Evolutionary conservation across 2,888 invertebrate genomes (phyloP), one percentile per base, ranked within the genome.

Genomic region (Helleia helle): DNA sequence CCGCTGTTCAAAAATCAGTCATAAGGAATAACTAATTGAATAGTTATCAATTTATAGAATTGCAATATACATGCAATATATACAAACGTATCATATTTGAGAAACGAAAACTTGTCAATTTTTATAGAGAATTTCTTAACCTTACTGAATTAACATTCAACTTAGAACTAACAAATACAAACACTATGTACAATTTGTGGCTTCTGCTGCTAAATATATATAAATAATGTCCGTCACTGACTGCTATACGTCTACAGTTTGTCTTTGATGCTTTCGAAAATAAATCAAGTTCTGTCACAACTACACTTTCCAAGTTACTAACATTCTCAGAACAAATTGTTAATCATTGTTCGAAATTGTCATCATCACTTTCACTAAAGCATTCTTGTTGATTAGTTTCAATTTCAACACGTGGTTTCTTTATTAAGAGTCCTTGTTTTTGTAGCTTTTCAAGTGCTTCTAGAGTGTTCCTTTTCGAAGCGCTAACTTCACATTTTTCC

Each of bases 361-460:
- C 60, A 36, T 66, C 64, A 36, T 64, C 63, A 26, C 56, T 62
- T 14, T 54, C 58, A 46, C 51, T 51, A 46, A 50, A 60, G 8
- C 57, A 60, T 29, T 70, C 62, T 36, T 60, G 51, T 28, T 67
- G 68, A 52, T 57, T 64, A 18, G 63, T 59, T 30, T 71, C 66
- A 43, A 56, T 59, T 15, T 72, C 79, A 42, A 71, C 36, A 4
- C 72, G 67, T 14, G 84, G 84, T 43, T 80, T 81, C 51, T 84
- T 83, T 5, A 84, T 65, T 51, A 83, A 59, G 6, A 84, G 61
- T 38, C 84, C 84, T 47, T 79, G 79, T 54, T 66, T 76, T 52
- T 77, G 80, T 47, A 84, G 62, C 48, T 66, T 81, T 54, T 81
- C 70, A 53, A 84, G 71, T n/a, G 81, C 80, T 41, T 74, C 73